Evolutionary conservation across 1,140 invertebrate species (phyloP).

Genomic region (Drosophila nannoptera): DNA sequence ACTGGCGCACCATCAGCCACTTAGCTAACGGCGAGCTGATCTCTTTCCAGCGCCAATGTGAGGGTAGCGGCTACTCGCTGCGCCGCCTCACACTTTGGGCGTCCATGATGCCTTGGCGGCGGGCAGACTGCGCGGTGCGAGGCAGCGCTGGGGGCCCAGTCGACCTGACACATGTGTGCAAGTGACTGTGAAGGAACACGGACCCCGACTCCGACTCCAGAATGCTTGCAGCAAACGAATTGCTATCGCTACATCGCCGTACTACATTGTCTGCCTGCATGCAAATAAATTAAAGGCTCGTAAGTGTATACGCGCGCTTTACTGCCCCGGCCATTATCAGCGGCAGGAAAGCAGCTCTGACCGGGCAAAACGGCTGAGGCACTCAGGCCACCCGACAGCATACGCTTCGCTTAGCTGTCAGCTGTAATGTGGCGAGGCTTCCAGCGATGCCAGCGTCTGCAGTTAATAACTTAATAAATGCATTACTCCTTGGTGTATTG

Average conservation of each 20-base stretch:
- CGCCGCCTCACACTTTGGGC: not conserved
- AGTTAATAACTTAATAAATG: conserved; percentile 60
- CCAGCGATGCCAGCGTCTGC: conserved; percentile 25
- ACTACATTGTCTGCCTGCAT: conserved; percentile 43
- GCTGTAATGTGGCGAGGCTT: conserved; percentile 4
- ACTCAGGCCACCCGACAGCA: conserved; percentile 1
- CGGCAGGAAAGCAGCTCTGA: not conserved
- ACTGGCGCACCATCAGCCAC: not conserved
- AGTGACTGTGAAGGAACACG: not conserved
- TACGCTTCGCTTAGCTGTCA: not conserved
- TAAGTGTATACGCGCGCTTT: conserved; percentile 22
- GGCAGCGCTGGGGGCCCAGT: conserved; percentile 12
- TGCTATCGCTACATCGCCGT: not conserved
- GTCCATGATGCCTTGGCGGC: not conserved
- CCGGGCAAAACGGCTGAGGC: not conserved
- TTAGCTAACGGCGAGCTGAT: too few species aligned
- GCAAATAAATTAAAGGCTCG: conserved; percentile 45
- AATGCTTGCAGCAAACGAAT: not conserved
- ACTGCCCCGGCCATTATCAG: not conserved
- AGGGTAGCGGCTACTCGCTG: not conserved
- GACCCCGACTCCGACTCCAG: not conserved
- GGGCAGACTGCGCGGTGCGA: conserved; percentile 18
- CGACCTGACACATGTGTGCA: too few species aligned
- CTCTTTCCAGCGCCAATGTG: not conserved
- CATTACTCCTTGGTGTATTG: conserved; percentile 7